These are phyloP conservation scores for Drosophila watanabei DNA, from an alignment of 1,140 invertebrate genomes.

Conservation along the genomic window DNA sequence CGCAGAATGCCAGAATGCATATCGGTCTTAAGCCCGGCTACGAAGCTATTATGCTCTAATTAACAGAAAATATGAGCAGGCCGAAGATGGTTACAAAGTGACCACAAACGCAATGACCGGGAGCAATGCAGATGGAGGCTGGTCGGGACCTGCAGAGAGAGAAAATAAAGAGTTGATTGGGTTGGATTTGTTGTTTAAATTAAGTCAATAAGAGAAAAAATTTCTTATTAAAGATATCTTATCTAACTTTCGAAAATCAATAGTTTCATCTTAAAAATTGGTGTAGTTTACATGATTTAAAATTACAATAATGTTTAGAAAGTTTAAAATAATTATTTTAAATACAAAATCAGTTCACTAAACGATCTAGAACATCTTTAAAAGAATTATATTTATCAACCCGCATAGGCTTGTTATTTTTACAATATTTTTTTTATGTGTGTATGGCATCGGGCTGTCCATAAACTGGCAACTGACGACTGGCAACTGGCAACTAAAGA, in stretches of 20 bases:
- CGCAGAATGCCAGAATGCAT: slow-evolving; percentile 61
- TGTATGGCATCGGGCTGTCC: slow-evolving; percentile 20
- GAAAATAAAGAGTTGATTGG: not conserved
- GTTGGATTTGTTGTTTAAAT: not conserved
- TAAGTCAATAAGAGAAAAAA: too few species aligned
- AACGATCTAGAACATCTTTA: too few species aligned
- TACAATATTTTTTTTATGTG: not conserved
- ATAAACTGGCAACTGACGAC: slow-evolving; percentile 24
- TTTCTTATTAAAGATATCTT: not conserved
- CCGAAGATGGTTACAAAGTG: slow-evolving; percentile 37
- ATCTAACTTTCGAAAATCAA: too few species aligned
- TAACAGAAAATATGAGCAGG: slow-evolving; percentile 55
- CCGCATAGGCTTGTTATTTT: not conserved
- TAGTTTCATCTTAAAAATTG: not conserved
- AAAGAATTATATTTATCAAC: not conserved
- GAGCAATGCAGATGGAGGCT: slow-evolving; percentile 54
- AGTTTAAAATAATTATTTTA: not conserved
- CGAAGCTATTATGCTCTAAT: slow-evolving; percentile 69
- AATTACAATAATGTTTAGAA: not conserved
- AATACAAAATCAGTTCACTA: not conserved
- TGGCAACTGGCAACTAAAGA: slow-evolving; percentile 13
- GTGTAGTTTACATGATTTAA: too few species aligned
- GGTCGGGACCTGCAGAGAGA: slow-evolving; percentile 14
- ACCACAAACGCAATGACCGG: slow-evolving; percentile 58
- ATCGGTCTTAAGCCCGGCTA: slow-evolving; percentile 11